A percentile compares a stretch with the other conserved stretches of the same genome.
Conservation (phyloP, 2,797 vertebrate genomes). For the Halcyon leucocephala region DNA sequence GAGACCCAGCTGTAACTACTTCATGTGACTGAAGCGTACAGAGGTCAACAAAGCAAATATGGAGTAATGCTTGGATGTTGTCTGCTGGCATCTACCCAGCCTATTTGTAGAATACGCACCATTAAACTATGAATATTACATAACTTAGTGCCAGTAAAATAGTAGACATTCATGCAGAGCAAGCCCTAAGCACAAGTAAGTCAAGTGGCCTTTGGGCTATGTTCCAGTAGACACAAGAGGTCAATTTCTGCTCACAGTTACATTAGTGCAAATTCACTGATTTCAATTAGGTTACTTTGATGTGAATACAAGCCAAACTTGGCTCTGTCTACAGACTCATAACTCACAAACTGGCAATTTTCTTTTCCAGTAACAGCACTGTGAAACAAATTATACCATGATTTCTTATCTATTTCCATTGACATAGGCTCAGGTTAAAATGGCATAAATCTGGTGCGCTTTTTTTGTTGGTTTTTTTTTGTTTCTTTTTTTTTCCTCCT, state of each 20-base stretch:
- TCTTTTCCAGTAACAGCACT: conserved; percentile 1
- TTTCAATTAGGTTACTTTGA: conserved; percentile 53
- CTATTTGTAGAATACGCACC: conserved; percentile 44
- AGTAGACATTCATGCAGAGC: conserved; percentile 35
- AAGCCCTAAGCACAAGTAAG: conserved; percentile 29
- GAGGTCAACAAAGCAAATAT: conserved; percentile 65
- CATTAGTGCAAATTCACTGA: conserved; percentile 54
- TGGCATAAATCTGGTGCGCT: background rate
- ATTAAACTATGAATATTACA: conserved; percentile 63
- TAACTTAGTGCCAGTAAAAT: conserved; percentile 41
- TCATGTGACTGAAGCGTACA: conserved; percentile 24
- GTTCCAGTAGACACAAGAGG: conserved; percentile 37
- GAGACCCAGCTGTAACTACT: conserved; percentile 60
- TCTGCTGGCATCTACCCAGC: conserved; percentile 45
- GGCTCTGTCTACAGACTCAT: background rate
- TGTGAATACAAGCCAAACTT: conserved; percentile 25
- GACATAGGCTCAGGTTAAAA: conserved; percentile 1
- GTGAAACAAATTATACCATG: background rate
- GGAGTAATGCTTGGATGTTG: conserved; percentile 22
- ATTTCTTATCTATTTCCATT: conserved; percentile 13
- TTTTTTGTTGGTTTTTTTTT: background rate
- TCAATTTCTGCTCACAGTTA: conserved; percentile 53
- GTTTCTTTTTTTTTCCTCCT: too few relatives aligned
- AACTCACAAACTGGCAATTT: conserved; percentile 28
- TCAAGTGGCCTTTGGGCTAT: conserved; percentile 54